These are phyloP conservation scores for Leptobrachium leishanense DNA, from an alignment of 2,113 vertebrate genomes.

Conservation along the genomic window DNA sequence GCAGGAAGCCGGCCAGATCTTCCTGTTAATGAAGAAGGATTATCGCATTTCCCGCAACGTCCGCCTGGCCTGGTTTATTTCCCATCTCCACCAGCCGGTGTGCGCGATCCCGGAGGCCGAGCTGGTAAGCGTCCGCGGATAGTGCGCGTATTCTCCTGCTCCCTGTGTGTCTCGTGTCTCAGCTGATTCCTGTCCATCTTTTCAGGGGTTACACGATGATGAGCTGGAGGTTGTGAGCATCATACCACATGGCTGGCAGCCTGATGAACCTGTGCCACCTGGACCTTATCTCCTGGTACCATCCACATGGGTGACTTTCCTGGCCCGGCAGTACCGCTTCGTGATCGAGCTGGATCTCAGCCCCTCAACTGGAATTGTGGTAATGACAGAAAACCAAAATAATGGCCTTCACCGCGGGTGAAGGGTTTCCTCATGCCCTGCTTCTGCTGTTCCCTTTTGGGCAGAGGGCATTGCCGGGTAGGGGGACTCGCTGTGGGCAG, in stretches of 20 bases:
- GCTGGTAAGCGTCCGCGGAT: slow-evolving; percentile 73
- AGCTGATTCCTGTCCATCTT: no score
- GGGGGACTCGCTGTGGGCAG: no score
- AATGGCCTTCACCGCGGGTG: no score
- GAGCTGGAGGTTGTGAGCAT: slow-evolving; percentile 89
- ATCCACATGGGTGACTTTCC: slow-evolving; percentile 87
- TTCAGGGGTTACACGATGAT: slow-evolving; percentile 60
- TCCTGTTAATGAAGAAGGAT: slow-evolving; percentile 93
- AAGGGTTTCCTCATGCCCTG: no score
- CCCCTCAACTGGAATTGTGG: slow-evolving; percentile 96
- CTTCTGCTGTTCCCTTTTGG: no score
- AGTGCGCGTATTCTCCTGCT: no score
- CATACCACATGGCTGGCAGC: slow-evolving; percentile 90
- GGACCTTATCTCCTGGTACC: slow-evolving; percentile 83
- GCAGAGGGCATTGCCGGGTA: no score
- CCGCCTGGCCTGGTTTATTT: slow-evolving; percentile 93
- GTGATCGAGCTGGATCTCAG: slow-evolving; percentile 95
- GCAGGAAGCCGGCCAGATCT: slow-evolving; percentile 95
- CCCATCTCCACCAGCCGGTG: slow-evolving; percentile 85
- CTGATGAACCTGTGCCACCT: slow-evolving; percentile 68
- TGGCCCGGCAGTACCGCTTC: slow-evolving; percentile 93
- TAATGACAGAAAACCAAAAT: no score
- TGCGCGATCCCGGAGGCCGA: slow-evolving; percentile 77
- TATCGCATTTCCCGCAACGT: slow-evolving; percentile 96
- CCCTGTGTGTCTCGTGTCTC: background rate